Conservation (phyloP, 2,888 invertebrate species). For the Corythucha ciliata region DNA sequence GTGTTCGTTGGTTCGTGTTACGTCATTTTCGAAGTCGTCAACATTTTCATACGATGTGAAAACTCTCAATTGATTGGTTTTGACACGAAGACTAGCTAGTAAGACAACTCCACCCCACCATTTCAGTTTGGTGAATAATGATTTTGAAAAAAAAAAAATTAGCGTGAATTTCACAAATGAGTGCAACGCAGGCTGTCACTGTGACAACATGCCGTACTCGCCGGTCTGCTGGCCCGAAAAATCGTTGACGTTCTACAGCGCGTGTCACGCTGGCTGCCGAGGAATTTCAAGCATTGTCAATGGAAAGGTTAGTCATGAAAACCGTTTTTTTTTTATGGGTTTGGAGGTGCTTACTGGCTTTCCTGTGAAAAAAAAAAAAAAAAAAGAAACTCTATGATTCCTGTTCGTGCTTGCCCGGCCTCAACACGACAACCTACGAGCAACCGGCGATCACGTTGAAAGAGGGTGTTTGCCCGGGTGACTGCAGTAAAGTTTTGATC, state of each 20-base stretch:
- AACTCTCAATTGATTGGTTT: constrained; percentile 41
- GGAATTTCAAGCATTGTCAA: constrained; percentile 39
- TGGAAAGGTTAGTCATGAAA: constrained; percentile 33
- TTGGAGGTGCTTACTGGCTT: no score
- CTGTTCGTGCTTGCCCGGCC: no score
- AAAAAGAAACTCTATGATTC: no score
- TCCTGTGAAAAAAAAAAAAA: no score
- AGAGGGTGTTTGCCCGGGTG: constrained; percentile 45
- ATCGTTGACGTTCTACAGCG: constrained; percentile 56
- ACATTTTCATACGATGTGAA: constrained; percentile 50
- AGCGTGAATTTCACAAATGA: constrained; percentile 46
- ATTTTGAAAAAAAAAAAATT: constrained; percentile 17
- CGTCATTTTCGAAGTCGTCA: constrained; percentile 46
- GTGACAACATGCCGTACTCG: constrained; percentile 50
- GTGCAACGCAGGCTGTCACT: constrained; percentile 54
- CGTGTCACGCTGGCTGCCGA: constrained; percentile 63
- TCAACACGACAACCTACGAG: no score
- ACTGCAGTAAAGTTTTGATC: constrained; percentile 44
- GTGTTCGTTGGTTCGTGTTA: constrained; percentile 50
- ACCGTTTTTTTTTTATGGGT: neutral
- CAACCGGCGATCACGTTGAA: no score
- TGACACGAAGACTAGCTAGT: constrained; percentile 30
- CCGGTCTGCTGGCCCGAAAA: constrained; percentile 54
- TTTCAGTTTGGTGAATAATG: no score
- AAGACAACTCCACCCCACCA: neutral